These are phyloP conservation scores for Galerucella nymphaeae DNA, from an alignment of 2,888 invertebrate species.

Conservation along the genomic window DNA sequence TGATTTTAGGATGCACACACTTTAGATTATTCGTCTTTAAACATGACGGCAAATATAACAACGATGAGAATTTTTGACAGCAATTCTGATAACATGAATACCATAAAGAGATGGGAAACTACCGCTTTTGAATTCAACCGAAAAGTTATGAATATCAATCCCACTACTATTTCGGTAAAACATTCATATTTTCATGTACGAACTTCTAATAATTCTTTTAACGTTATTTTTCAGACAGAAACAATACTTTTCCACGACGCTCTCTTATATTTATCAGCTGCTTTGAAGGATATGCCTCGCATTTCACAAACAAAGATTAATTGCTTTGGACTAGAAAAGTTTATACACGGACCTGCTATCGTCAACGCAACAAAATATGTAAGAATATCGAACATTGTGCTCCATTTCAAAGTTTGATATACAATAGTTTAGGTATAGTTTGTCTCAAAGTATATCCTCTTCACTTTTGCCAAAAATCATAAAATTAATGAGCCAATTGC, in stretches of 20 bases:
- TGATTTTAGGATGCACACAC: conserved; percentile 72
- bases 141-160: conserved; percentile 23
- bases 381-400: conserved; percentile 48
- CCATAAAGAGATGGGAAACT: conserved; percentile 45
- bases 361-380: conserved; percentile 75
- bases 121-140: conserved; percentile 39
- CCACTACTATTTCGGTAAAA: conserved; percentile 14
- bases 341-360: conserved; percentile 71
- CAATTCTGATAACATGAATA: conserved; percentile 63
- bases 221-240: conserved; percentile 67
- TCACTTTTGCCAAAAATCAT: too few relatives aligned
- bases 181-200: neutral
- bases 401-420: too few relatives aligned
- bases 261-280: conserved; percentile 72
- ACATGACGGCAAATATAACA: conserved; percentile 76
- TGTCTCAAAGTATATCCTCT: too few relatives aligned
- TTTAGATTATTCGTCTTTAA: conserved; percentile 70
- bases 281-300: conserved; percentile 56
- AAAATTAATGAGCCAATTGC: too few relatives aligned
- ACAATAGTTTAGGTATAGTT: too few relatives aligned
- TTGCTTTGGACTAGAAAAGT: conserved; percentile 61
- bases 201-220: neutral
- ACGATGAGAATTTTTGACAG: conserved; percentile 74
- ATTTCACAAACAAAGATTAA: conserved; percentile 46
- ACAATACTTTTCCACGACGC: conserved; percentile 78